Base-by-base conservation (phyloP, 2,888 invertebrate species). In the Linyphia triangularis region DNA sequence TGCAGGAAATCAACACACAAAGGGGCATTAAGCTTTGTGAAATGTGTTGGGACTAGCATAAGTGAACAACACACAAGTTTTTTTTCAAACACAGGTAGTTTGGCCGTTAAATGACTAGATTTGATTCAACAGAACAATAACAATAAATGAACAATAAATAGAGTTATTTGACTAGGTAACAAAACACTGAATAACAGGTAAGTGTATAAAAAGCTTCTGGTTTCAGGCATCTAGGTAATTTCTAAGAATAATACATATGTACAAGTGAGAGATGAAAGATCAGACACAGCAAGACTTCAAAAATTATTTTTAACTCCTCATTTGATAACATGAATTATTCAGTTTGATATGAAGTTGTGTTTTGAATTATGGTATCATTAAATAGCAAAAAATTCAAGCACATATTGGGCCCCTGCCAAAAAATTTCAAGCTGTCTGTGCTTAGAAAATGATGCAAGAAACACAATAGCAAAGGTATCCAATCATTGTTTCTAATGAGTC, bases 231-330 rank as follows among this genome's bases (percentile, higher is more conserved):
- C 86, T 81, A 81, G 67, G 63, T 72, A 61, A 61, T 73, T 77
- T 81, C 86, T 88, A 88, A 81, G 81, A 88, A 88, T 81, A 88
- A 88, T 88, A 88, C 86, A 88, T 88, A 88, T 88, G 75, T 88
- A 88, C 86, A 88, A 65, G 70, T 51, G 86, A 81, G 86, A 88
- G 86, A 88, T 81, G 86, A 88, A 88, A 88, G 81, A 75, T 81
- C 81, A 75, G 65, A 81, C 86, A 81, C 73, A 75, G 73, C 67
- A 88, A 82, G 82, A 72, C 57, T 82, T 82, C 59, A 40, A 79
- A 70, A 82, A 82, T 72, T 59, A 37, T 72, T 57, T 78, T 59
- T 61, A 82, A 82, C 82, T 26, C 40, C n/a, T 59, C 28, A 57
- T 63, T 72, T 40, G 67, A 79, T 65, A 70, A 72, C 61, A 43